Evolutionary conservation across 2,797 vertebrate species (phyloP).

Genomic region (Pagetopsis macropterus): DNA sequence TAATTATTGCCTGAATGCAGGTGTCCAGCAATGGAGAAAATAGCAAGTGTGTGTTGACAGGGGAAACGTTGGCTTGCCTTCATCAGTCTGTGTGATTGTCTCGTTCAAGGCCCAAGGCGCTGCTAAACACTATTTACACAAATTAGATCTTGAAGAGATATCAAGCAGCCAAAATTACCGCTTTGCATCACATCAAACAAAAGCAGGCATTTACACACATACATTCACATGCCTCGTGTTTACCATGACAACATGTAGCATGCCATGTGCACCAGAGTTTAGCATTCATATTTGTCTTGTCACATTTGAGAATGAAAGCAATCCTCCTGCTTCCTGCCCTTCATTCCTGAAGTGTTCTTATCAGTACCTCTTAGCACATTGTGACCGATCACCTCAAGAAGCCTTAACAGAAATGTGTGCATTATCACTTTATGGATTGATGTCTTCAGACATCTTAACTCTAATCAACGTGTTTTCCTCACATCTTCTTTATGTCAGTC

Average conservation of each 20-base stretch:
- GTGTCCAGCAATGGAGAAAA: constrained; percentile 65
- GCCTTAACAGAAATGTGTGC: not conserved
- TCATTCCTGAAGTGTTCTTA: constrained; percentile 4
- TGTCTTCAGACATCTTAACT: constrained; percentile 3
- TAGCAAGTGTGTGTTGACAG: constrained; percentile 59
- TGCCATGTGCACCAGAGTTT: not conserved
- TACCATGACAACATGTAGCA: constrained; percentile 11
- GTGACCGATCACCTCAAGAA: constrained; percentile 2
- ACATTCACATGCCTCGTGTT: not conserved
- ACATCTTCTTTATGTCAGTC: not conserved
- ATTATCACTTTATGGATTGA: not conserved
- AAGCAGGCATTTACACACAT: not conserved
- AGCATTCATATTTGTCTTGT: constrained; percentile 4
- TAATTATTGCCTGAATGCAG: constrained; percentile 71
- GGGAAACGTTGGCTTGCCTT: constrained; percentile 32
- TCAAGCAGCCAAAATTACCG: constrained; percentile 22
- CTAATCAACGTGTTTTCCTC: not conserved
- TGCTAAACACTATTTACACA: constrained; percentile 56
- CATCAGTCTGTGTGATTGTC: constrained; percentile 48
- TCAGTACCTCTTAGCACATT: not conserved
- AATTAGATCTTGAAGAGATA: constrained; percentile 51
- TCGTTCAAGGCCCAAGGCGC: constrained; percentile 10
- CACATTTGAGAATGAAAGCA: constrained; percentile 1
- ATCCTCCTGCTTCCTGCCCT: not conserved
- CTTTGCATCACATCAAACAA: constrained; percentile 26